Evolutionary conservation across 2,113 vertebrate species (phyloP).

Genomic region (Propithecus coquereli): DNA sequence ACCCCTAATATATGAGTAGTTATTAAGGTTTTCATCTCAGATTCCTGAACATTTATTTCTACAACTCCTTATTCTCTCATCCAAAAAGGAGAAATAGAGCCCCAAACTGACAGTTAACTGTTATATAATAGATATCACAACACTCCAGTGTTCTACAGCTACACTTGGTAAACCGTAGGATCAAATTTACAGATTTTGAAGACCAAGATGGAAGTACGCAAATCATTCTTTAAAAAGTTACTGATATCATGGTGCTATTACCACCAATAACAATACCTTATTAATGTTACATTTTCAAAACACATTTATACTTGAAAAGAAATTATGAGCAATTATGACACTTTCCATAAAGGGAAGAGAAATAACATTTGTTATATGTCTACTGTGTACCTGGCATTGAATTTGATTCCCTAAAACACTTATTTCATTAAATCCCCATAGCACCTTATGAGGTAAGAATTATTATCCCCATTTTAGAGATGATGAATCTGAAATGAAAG

Average conservation of each 20-base stretch:
- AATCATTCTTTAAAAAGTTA: background rate
- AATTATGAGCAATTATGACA: background rate
- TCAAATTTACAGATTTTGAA: conserved; percentile 22
- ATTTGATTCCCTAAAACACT: background rate
- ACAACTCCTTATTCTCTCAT: background rate
- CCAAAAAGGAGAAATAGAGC: background rate
- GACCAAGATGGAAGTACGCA: background rate
- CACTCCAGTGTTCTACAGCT: background rate
- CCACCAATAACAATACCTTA: background rate
- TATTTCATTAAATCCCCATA: background rate
- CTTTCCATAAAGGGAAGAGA: background rate
- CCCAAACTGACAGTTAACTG: background rate
- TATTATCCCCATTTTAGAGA: background rate
- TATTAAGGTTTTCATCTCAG: conserved; percentile 28
- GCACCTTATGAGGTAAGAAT: background rate
- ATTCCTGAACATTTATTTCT: conserved; percentile 29
- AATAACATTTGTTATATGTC: background rate
- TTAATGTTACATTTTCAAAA: background rate
- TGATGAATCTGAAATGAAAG: background rate
- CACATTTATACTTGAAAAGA: background rate
- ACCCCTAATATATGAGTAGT: background rate
- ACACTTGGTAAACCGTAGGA: background rate
- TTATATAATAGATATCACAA: background rate
- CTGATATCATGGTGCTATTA: background rate
- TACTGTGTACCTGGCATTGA: background rate